A percentile compares a stretch with the other conserved stretches of the same genome.
These are phyloP conservation scores for Urocynchramus pylzowi DNA, from an alignment of 2,113 vertebrate genomes.

Conservation along the genomic window DNA sequence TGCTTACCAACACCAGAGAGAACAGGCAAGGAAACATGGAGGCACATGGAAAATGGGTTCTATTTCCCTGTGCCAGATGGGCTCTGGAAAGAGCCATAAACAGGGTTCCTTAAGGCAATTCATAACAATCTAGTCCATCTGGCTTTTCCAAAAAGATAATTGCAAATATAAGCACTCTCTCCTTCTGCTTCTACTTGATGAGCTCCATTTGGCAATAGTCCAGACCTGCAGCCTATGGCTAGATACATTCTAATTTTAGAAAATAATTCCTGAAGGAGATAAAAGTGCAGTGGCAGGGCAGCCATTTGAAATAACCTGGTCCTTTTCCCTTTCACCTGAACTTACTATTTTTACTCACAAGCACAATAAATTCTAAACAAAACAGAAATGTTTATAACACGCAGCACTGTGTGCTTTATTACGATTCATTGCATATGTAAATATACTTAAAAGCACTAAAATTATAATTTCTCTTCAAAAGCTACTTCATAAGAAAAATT, in stretches of 20 bases:
- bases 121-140: constrained; percentile 46
- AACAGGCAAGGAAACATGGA: neutral
- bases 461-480: neutral
- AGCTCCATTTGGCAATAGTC: constrained; percentile 16
- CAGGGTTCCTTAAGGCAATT: constrained; percentile 46
- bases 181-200: constrained; percentile 34
- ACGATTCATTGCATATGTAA: neutral
- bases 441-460: neutral
- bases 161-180: constrained; percentile 42
- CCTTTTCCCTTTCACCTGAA: constrained; percentile 3
- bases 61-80: constrained; percentile 13
- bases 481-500: neutral
- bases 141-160: constrained; percentile 56
- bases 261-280: constrained; percentile 40
- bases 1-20: neutral
- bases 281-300: neutral
- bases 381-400: neutral
- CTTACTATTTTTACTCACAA: neutral
- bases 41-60: neutral
- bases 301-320: neutral
- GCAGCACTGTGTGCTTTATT: neutral
- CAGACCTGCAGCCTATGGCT: constrained; percentile 38
- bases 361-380: neutral
- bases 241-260: constrained; percentile 38
- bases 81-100: constrained; percentile 34